These are phyloP conservation scores for Lasioglossum zephyrum DNA, from an alignment of 2,888 invertebrate genomes.

Conservation along the genomic window DNA sequence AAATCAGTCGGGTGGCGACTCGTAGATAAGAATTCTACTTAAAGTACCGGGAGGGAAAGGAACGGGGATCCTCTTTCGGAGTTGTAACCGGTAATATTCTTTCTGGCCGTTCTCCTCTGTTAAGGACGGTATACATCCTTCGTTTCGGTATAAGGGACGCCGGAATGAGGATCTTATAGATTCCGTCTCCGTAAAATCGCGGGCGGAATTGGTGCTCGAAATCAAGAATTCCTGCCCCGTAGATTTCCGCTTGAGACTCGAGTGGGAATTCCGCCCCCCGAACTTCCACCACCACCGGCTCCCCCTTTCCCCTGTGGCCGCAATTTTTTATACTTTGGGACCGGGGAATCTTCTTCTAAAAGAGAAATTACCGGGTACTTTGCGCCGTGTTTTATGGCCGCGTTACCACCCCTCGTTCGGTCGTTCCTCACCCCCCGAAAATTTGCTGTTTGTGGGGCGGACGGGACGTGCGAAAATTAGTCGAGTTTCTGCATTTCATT, in stretches of 20 bases:
- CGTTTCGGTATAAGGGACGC: constrained; percentile 16
- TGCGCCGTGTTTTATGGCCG: constrained; percentile 2
- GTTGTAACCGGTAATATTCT: constrained; percentile 41
- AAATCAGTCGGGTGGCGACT: constrained; percentile 24
- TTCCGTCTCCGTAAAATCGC: constrained; percentile 32
- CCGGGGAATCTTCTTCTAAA: constrained; percentile 5
- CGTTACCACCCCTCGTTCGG: neutral
- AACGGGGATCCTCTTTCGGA: constrained; percentile 5
- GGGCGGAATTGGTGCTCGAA: constrained; percentile 36
- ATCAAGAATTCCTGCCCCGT: constrained; percentile 24
- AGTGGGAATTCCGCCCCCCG: constrained; percentile 7
- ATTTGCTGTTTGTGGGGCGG: neutral
- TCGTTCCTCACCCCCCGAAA: neutral
- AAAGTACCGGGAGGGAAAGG: constrained; percentile 6
- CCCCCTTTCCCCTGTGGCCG: neutral
- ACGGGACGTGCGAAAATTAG: neutral
- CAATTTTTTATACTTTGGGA: constrained; percentile 21
- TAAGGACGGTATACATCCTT: constrained; percentile 10
- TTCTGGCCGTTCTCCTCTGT: neutral
- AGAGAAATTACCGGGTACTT: constrained; percentile 15
- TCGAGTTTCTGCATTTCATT: neutral
- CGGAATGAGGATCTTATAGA: constrained; percentile 31
- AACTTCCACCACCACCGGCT: neutral
- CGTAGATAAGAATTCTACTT: constrained; percentile 40
- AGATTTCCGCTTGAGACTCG: constrained; percentile 25